A percentile compares a stretch with the other conserved stretches of the same genome.
Evolutionary conservation across 64 coral and sea anemone species (phyloP).

Genomic region (Stichodactyla helianthus): DNA sequence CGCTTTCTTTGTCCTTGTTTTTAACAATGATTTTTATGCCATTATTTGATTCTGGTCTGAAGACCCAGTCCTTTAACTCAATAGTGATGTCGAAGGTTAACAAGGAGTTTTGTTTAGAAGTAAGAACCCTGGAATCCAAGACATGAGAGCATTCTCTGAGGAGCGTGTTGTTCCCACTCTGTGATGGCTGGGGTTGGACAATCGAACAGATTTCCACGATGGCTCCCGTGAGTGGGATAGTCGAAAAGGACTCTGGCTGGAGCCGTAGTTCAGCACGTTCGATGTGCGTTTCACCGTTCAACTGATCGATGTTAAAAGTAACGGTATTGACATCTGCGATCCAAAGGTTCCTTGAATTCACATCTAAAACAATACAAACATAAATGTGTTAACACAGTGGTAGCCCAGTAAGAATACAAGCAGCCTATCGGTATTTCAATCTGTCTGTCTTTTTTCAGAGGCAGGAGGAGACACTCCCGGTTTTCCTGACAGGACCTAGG

Average conservation of each 20-base stretch:
- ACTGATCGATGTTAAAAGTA: background rate
- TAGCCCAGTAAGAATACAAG: background rate
- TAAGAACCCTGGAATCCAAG: background rate
- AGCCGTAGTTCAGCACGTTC: background rate
- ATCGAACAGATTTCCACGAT: background rate
- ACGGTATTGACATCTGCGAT: constrained; percentile 12
- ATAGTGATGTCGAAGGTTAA: background rate
- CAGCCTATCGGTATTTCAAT: no score
- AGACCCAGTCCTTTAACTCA: background rate
- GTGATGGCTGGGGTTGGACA: background rate
- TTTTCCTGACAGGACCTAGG: no score
- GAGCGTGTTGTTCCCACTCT: background rate
- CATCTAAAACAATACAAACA: background rate
- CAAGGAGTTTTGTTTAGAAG: background rate
- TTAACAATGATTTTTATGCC: constrained; percentile 4
- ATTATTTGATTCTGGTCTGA: background rate
- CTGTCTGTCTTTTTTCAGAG: no score
- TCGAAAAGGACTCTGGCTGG: background rate
- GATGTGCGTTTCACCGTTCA: background rate
- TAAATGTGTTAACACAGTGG: background rate
- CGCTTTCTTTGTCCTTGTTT: background rate
- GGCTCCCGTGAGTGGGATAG: background rate
- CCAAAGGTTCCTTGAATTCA: background rate
- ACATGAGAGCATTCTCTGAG: background rate
- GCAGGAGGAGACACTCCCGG: no score